These are phyloP conservation scores for Melolontha melolontha DNA, from an alignment of 2,888 invertebrate genomes.

Conservation along the genomic window DNA sequence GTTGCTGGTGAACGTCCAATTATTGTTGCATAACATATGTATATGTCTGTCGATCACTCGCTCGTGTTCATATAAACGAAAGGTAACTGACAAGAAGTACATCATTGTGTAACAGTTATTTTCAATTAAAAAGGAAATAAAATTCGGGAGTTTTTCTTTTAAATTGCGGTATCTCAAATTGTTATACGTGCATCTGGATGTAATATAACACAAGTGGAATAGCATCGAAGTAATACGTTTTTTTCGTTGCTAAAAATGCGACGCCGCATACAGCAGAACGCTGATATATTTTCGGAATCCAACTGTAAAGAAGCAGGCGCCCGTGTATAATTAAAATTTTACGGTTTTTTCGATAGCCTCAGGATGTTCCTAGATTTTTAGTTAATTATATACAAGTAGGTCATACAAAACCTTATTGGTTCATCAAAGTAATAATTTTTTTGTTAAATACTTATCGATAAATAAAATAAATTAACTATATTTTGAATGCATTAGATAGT, in stretches of 20 bases:
- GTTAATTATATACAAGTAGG: constrained; percentile 24
- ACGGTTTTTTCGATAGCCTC: constrained; percentile 27
- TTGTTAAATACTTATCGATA: constrained; percentile 8
- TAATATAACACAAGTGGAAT: constrained; percentile 28
- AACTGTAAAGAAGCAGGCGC: constrained; percentile 27
- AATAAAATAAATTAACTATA: too few species aligned
- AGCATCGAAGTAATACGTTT: neutral
- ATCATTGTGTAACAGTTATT: constrained; percentile 28
- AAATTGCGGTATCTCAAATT: constrained; percentile 23
- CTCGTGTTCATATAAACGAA: neutral
- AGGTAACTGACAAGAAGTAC: constrained; percentile 16
- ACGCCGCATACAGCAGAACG: neutral
- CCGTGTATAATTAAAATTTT: constrained; percentile 37
- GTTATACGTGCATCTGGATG: constrained; percentile 5
- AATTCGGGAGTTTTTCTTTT: constrained; percentile 17
- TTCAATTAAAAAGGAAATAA: constrained; percentile 16
- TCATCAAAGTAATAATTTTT: constrained; percentile 16
- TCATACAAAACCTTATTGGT: constrained; percentile 10
- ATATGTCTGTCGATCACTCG: neutral
- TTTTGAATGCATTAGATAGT: neutral
- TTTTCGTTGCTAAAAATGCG: constrained; percentile 19
- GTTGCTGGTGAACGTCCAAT: constrained; percentile 1
- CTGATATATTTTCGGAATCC: constrained; percentile 26
- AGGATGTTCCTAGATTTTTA: constrained; percentile 19
- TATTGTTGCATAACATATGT: constrained; percentile 14